Percentiles rank a stretch among this genome's conserved stretches.
Evolutionary conservation across 2,113 vertebrate species (phyloP).

Genomic region (Arothron firmamentum): DNA sequence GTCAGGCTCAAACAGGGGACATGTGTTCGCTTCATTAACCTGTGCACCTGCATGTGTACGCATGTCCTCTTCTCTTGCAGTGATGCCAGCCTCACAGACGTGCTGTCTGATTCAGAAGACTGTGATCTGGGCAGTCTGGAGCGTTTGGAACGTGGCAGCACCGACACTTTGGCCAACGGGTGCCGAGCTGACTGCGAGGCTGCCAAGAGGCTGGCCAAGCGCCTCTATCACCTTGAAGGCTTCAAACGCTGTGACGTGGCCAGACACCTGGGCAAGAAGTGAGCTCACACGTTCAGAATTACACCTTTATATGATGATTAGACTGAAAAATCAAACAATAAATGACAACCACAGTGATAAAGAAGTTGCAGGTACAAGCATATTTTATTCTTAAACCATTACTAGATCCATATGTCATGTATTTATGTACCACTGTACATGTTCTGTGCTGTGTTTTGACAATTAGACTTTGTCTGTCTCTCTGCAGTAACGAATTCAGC

Average conservation of each 20-base stretch:
- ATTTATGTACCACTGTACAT: neutral
- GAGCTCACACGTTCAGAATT: conserved; percentile 49
- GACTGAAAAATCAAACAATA: conserved; percentile 2
- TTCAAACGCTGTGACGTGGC: conserved; percentile 96
- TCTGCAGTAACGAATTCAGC: conserved; percentile 80
- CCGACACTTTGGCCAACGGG: conserved; percentile 87
- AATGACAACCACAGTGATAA: neutral
- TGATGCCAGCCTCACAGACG: conserved; percentile 87
- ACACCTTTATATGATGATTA: neutral
- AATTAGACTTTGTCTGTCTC: conserved; percentile 7
- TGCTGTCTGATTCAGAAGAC: conserved; percentile 86
- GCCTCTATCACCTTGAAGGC: conserved; percentile 91
- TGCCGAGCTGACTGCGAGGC: conserved; percentile 85
- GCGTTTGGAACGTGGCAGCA: conserved; percentile 82
- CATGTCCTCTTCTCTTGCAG: conserved; percentile 62
- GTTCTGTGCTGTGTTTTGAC: neutral
- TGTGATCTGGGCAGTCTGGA: conserved; percentile 88
- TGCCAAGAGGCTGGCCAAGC: conserved; percentile 88
- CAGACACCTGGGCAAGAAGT: conserved; percentile 95
- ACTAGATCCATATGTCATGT: too few species aligned
- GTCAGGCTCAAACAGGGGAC: conserved; percentile 9
- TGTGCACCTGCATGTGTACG: conserved; percentile 28
- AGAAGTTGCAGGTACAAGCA: neutral
- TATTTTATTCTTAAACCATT: too few species aligned
- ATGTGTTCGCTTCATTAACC: conserved; percentile 47